Evolutionary conservation across 2,113 vertebrate species (phyloP).

Genomic region (Delphinapterus leucas): DNA sequence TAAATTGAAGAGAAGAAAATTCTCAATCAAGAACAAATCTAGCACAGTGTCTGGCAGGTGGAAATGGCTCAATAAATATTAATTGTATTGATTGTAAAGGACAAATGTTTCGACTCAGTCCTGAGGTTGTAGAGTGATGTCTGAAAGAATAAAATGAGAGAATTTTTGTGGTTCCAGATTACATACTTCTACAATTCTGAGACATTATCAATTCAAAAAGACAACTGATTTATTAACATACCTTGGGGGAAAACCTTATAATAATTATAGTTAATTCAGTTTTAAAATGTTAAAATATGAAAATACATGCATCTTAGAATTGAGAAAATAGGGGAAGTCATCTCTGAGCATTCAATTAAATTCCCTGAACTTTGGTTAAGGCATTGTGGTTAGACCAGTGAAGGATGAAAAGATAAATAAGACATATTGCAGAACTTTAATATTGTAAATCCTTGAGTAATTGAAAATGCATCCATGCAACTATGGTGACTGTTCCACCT

Average conservation of each 20-base stretch:
- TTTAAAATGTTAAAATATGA: background rate
- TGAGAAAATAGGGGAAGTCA: background rate
- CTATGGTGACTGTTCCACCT: background rate
- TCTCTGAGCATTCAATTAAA: background rate
- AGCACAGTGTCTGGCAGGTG: background rate
- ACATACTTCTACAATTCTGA: background rate
- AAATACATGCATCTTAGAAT: background rate
- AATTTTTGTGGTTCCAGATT: background rate
- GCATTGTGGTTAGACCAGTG: background rate
- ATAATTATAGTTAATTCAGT: background rate
- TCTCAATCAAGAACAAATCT: background rate
- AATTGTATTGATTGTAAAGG: background rate
- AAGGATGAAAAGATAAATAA: constrained; percentile 22
- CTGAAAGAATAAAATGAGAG: background rate
- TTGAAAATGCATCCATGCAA: background rate
- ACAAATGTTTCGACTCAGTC: background rate
- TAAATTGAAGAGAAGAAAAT: background rate
- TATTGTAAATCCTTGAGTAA: constrained; percentile 26
- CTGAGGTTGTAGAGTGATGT: background rate
- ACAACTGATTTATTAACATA: background rate
- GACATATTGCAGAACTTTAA: background rate
- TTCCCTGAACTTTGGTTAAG: background rate
- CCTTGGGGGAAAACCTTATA: background rate
- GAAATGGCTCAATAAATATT: background rate
- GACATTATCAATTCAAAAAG: background rate